phyloP scores from a whole-genome alignment of 2,888 invertebrate species.

The Bimastos eiseni region DNA sequence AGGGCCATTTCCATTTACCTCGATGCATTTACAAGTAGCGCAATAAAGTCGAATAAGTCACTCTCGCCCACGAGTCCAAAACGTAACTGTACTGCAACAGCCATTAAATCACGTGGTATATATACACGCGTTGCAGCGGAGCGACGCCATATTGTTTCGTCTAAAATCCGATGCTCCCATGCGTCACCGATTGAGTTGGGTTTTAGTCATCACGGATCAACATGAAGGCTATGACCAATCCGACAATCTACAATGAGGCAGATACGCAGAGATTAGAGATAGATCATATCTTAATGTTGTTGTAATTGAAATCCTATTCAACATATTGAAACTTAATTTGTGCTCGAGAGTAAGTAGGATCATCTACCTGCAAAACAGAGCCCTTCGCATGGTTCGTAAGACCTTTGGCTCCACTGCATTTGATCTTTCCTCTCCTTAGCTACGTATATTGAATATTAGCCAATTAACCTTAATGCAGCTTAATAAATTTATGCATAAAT shows the following conservation, averaged over 20 bases:
- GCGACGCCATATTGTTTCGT: neutral
- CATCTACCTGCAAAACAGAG: too few relatives aligned
- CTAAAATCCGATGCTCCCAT: neutral
- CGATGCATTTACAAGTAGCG: neutral
- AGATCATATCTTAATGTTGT: neutral
- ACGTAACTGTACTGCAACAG: neutral
- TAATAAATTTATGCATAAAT: too few relatives aligned
- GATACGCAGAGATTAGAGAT: neutral
- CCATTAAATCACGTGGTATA: neutral
- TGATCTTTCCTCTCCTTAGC: too few relatives aligned
- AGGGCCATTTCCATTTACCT: neutral
- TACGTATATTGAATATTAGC: too few relatives aligned
- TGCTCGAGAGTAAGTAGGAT: too few relatives aligned
- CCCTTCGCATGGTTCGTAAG: too few relatives aligned
- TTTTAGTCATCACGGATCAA: neutral
- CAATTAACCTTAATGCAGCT: too few relatives aligned
- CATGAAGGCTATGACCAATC: neutral
- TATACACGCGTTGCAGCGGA: neutral
- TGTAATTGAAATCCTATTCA: too few relatives aligned
- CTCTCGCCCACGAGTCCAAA: neutral
- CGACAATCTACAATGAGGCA: neutral
- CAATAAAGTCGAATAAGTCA: neutral
- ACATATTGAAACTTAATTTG: too few relatives aligned
- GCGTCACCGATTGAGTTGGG: neutral
- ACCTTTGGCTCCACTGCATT: too few relatives aligned